These are phyloP conservation scores for Babyrousa celebensis DNA, from an alignment of 2,797 vertebrate genomes.

Conservation along the genomic window DNA sequence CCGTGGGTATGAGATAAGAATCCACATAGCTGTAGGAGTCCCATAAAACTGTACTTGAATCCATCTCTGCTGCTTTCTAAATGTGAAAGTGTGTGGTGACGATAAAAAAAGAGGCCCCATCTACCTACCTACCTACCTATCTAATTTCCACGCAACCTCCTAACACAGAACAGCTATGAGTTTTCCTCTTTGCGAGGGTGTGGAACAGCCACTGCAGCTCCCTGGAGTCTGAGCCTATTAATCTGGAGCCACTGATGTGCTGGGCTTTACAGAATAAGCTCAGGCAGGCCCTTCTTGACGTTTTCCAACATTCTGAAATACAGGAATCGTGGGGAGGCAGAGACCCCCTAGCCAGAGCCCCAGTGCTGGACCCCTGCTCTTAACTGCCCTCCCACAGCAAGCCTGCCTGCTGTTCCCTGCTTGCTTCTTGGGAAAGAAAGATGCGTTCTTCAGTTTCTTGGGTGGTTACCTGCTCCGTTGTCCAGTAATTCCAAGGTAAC, in stretches of 20 bases:
- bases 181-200: neutral
- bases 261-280: neutral
- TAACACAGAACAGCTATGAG: neutral
- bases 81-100: neutral
- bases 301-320: conserved; percentile 33
- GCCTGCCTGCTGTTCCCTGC: neutral
- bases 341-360: neutral
- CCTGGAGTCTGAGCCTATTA: neutral
- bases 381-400: neutral
- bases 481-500: conserved; percentile 88
- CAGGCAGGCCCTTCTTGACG: neutral
- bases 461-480: conserved; percentile 90
- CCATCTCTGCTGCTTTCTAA: conserved; percentile 17
- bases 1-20: neutral
- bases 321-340: neutral
- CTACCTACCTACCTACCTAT: neutral
- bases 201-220: neutral
- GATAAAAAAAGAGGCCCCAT: neutral
- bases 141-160: neutral
- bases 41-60: neutral
- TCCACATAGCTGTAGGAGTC: neutral
- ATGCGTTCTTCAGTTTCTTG: neutral
- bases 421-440: conserved; percentile 64
- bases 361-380: neutral
- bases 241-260: neutral